Evolutionary conservation across 2,113 vertebrate species (phyloP).

Genomic region (Syngnathus typhle): DNA sequence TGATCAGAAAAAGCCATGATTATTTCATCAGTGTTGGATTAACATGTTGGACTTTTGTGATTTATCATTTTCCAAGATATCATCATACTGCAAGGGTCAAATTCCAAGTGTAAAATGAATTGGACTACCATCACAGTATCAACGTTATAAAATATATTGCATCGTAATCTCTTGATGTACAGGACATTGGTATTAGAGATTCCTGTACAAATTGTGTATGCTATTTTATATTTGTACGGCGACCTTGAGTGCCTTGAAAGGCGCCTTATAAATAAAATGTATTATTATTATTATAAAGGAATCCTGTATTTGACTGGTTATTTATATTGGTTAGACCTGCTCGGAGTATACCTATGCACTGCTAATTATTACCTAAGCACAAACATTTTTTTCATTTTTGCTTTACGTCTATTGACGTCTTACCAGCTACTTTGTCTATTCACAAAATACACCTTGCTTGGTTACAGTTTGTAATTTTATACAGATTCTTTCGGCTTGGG

Average conservation of each 20-base stretch:
- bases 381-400: too few relatives aligned
- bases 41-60: conserved; percentile 27
- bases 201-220: too few relatives aligned
- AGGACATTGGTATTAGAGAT: background rate
- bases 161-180: background rate
- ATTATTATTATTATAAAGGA: too few relatives aligned
- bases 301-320: too few relatives aligned
- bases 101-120: conserved; percentile 4
- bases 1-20: conserved; percentile 44
- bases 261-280: too few relatives aligned
- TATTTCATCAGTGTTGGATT: conserved; percentile 47
- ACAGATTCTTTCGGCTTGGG: background rate
- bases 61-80: conserved; percentile 7
- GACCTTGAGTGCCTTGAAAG: too few relatives aligned
- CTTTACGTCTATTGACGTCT: background rate
- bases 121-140: background rate
- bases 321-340: too few relatives aligned
- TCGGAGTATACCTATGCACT: too few relatives aligned
- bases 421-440: background rate
- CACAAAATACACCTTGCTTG: background rate
- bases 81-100: background rate
- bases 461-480: too few relatives aligned
- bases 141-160: conserved; percentile 1
- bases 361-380: too few relatives aligned
- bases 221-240: too few relatives aligned